phyloP scores from a whole-genome alignment of 1,140 invertebrate genomes.

The Gryon sp. region DNA sequence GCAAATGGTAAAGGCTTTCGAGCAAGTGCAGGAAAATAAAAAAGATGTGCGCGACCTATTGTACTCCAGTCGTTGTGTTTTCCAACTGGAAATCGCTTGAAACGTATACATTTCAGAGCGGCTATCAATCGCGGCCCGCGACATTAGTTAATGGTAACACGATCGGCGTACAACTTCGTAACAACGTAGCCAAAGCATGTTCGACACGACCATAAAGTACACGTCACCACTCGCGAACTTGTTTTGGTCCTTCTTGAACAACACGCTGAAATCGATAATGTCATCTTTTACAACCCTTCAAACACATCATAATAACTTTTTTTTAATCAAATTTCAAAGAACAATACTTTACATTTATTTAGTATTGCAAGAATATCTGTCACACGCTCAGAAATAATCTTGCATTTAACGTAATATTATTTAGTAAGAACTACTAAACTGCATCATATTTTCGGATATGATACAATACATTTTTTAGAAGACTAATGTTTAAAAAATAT shows the following conservation, averaged over 20 bases:
- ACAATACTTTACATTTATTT: too few relatives aligned
- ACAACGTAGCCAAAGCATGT: constrained; percentile 68
- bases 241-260: constrained; percentile 51
- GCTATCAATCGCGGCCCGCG: constrained; percentile 67
- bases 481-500: too few relatives aligned
- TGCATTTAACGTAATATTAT: too few relatives aligned
- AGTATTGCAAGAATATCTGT: too few relatives aligned
- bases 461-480: too few relatives aligned
- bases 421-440: too few relatives aligned
- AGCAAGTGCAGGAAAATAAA: constrained; percentile 17
- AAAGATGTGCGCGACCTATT: constrained; percentile 22
- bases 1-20: constrained; percentile 17
- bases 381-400: too few relatives aligned
- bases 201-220: constrained; percentile 75
- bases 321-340: too few relatives aligned
- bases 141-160: constrained; percentile 74
- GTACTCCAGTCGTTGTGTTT: constrained; percentile 41
- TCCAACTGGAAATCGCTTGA: constrained; percentile 25
- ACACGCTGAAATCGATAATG: constrained; percentile 31
- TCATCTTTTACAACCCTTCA: constrained; percentile 29
- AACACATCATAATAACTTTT: too few relatives aligned
- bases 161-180: constrained; percentile 70
- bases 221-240: constrained; percentile 65
- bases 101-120: constrained; percentile 39
- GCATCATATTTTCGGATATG: too few relatives aligned